Percentiles rank a stretch among this genome's conserved stretches.
These are phyloP conservation scores for Pilophorus perplexus DNA, from an alignment of 2,888 invertebrate species.

Conservation along the genomic window DNA sequence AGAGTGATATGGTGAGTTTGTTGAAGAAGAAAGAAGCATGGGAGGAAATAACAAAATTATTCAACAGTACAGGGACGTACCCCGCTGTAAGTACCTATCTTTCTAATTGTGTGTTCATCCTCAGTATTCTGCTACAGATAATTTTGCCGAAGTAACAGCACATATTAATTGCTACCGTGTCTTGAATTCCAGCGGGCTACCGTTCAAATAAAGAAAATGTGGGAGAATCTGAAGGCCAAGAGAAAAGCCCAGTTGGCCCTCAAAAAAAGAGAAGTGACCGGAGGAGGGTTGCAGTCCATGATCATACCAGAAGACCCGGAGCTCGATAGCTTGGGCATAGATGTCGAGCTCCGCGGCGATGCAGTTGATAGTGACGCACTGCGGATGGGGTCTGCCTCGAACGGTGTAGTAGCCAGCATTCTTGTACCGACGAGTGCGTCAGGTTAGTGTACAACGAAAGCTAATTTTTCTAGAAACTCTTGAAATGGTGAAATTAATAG, in stretches of 20 bases:
- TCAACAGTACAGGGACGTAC: not conserved
- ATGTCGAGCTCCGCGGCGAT: slow-evolving; percentile 1
- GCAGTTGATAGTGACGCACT: not conserved
- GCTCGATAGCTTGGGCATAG: not conserved
- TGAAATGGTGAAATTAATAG: too few relatives aligned
- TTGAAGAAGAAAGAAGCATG: not conserved
- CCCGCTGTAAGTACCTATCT: slow-evolving; percentile 1
- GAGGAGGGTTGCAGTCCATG: not conserved
- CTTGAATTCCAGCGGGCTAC: not conserved
- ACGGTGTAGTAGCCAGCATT: not conserved
- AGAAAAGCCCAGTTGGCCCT: not conserved
- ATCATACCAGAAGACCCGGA: not conserved
- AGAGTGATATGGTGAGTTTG: not conserved
- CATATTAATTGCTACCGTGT: not conserved
- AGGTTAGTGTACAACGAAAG: slow-evolving; percentile 3
- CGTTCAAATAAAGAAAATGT: not conserved
- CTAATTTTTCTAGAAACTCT: not conserved
- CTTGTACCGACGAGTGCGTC: not conserved
- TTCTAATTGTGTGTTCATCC: not conserved
- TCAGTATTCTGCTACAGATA: not conserved
- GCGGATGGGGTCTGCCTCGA: not conserved
- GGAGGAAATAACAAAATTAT: not conserved
- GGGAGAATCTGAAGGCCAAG: not conserved
- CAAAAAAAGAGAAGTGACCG: not conserved
- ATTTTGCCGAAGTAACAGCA: not conserved